A percentile compares a stretch with the other conserved stretches of the same genome.
These are phyloP conservation scores for Liopterus haemorrhoidalis DNA, from an alignment of 2,888 invertebrate species.

Conservation along the genomic window DNA sequence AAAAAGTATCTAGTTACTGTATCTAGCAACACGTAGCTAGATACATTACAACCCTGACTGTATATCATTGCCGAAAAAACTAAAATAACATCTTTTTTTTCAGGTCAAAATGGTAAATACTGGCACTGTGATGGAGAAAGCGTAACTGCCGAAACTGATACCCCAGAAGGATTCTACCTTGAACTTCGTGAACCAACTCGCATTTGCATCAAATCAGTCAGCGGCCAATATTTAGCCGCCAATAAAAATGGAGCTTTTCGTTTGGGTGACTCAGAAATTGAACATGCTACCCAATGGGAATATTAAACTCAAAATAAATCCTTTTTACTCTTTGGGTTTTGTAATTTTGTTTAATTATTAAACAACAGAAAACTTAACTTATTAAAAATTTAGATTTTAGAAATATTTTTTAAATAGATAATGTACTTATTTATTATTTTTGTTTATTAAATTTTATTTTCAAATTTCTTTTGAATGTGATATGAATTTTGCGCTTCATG, in stretches of 20 bases:
- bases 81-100: conserved; percentile 28
- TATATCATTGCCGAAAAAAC: conserved; percentile 5
- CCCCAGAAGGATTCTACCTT: conserved; percentile 80
- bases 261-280: conserved; percentile 70
- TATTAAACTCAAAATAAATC: conserved; percentile 56
- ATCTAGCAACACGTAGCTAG: no score
- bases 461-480: conserved; percentile 20
- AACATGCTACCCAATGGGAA: conserved; percentile 87
- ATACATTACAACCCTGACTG: no score
- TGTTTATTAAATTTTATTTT: conserved; percentile 16
- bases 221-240: conserved; percentile 75
- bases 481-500: conserved; percentile 16
- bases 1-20: no score
- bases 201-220: conserved; percentile 77
- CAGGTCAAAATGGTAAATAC: conserved; percentile 88
- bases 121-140: conserved; percentile 88
- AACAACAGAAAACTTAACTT: neutral
- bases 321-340: conserved; percentile 1
- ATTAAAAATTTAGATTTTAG: neutral
- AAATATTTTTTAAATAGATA: neutral
- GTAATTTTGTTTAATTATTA: neutral
- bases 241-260: conserved; percentile 89
- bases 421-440: conserved; percentile 21
- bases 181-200: conserved; percentile 90
- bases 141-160: conserved; percentile 78